A percentile compares a stretch with the other conserved stretches of the same genome.
Conservation (phyloP, 2,113 vertebrate species). For the Anas platyrhynchos region DNA sequence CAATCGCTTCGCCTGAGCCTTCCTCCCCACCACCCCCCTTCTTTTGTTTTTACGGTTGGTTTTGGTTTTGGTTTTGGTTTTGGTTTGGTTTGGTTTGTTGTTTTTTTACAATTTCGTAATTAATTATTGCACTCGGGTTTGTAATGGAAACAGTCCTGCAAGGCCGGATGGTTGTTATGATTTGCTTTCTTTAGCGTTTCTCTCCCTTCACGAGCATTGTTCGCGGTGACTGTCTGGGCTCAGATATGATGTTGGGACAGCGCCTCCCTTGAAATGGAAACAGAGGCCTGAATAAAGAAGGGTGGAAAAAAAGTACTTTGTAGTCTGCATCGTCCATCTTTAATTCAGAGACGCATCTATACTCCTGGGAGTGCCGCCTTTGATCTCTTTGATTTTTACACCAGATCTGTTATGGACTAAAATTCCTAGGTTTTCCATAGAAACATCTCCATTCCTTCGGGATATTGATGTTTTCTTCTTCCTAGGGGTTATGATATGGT, state of each 20-base stretch:
- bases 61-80: not conserved
- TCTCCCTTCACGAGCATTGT: constrained; percentile 58
- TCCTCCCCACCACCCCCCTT: too few species aligned
- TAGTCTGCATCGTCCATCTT: constrained; percentile 93
- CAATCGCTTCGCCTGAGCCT: not conserved
- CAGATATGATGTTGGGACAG: constrained; percentile 77
- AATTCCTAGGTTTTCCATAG: constrained; percentile 99
- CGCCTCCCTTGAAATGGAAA: constrained; percentile 80
- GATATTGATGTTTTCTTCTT: constrained; percentile 99
- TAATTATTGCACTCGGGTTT: constrained; percentile 11
- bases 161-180: constrained; percentile 35
- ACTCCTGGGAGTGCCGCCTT: constrained; percentile 87
- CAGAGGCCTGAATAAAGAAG: constrained; percentile 77
- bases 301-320: constrained; percentile 83
- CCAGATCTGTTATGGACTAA: constrained; percentile 93
- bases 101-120: not conserved
- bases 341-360: constrained; percentile 86
- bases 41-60: not conserved
- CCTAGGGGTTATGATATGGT: constrained; percentile 99
- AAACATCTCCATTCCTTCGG: constrained; percentile 96
- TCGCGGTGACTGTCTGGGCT: constrained; percentile 60
- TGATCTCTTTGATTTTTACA: constrained; percentile 92
- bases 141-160: constrained; percentile 26
- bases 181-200: constrained; percentile 40
- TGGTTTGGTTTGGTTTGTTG: too few species aligned